These are phyloP conservation scores for Columbina picui DNA, from an alignment of 2,113 vertebrate genomes.

Conservation along the genomic window DNA sequence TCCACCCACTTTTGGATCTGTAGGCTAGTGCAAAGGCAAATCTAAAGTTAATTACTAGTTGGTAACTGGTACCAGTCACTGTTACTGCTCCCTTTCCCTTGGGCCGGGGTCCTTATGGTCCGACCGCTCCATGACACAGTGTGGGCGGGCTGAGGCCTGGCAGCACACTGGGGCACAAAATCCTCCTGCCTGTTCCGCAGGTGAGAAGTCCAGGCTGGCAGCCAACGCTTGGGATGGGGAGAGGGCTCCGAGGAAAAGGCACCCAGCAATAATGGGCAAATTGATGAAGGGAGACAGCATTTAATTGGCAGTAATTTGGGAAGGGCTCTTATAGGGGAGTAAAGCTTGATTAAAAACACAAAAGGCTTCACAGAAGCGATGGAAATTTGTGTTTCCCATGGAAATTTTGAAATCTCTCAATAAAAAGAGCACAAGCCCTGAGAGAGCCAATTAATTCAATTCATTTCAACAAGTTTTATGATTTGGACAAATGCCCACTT, in stretches of 20 bases:
- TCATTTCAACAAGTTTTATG: constrained; percentile 37
- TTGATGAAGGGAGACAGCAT: constrained; percentile 33
- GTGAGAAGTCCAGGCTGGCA: constrained; percentile 25
- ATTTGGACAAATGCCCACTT: constrained; percentile 19
- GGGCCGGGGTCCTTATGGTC: background rate
- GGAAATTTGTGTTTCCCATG: constrained; percentile 32
- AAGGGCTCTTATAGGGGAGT: background rate
- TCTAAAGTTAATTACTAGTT: background rate
- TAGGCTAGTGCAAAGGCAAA: background rate
- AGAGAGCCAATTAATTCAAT: constrained; percentile 52
- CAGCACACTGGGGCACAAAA: background rate
- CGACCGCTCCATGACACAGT: accelerated
- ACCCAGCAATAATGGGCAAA: constrained; percentile 7
- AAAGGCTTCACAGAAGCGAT: background rate
- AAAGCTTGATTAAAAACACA: constrained; percentile 38
- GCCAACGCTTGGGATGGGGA: background rate
- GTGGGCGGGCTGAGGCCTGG: background rate
- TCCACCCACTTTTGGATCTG: background rate
- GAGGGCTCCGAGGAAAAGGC: background rate
- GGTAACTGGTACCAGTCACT: background rate
- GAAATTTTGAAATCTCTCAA: constrained; percentile 13
- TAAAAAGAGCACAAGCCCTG: background rate
- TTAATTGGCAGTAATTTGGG: constrained; percentile 23
- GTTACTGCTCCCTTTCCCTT: background rate
- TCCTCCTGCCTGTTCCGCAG: background rate